Percentiles rank a stretch among this genome's conserved stretches.
Conservation (phyloP, 2,113 vertebrate genomes). For the cattle (Bos taurus) region ARS-UCD2.0 NC_037333.1:70089001-70089500, state of each 20-base stretch:
- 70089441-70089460: background rate
- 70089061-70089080: background rate
- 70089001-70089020: background rate
- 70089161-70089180: background rate
- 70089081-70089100: background rate
- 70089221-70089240: rapidly evolving
- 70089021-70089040: background rate
- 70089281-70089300: background rate
- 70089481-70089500: background rate
- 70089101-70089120: background rate
- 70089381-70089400: background rate
- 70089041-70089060: background rate
- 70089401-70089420: background rate
- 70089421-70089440: background rate
- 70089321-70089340: background rate
- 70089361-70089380: background rate
- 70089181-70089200: background rate
- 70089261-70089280: background rate
- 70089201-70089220: background rate
- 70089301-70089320: rapidly evolving
- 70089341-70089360: background rate
- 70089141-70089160: background rate
- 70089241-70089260: rapidly evolving
- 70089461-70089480: background rate
- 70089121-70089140: background rate